phyloP scores from a whole-genome alignment of 2,888 invertebrate genomes.

The Hoplodrina blanda region DNA sequence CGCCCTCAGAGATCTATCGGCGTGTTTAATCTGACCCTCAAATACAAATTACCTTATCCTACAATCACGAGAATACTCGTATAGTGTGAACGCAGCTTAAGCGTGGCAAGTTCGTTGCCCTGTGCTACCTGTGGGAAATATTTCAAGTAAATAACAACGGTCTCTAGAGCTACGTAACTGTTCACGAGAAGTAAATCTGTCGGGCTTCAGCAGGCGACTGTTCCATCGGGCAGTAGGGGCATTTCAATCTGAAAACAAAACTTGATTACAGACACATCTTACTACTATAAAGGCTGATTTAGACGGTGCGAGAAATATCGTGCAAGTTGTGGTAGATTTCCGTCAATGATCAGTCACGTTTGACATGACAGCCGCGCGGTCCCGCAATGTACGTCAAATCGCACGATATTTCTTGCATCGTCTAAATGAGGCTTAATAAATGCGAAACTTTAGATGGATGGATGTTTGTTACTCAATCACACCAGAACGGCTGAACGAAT shows the following conservation, averaged over 20 bases:
- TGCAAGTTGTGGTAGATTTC: too few species aligned
- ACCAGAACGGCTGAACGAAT: too few species aligned
- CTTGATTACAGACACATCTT: too few species aligned
- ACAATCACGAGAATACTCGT: not conserved
- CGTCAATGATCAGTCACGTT: too few species aligned
- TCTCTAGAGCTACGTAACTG: constrained; percentile 22
- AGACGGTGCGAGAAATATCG: too few species aligned
- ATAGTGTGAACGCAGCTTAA: constrained; percentile 23
- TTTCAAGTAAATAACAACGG: constrained; percentile 51
- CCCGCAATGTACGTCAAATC: too few species aligned
- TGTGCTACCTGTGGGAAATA: constrained; percentile 42
- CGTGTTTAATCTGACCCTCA: not conserved
- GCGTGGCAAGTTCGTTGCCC: constrained; percentile 45
- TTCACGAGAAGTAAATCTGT: constrained; percentile 96
- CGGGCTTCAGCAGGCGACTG: constrained; percentile 98
- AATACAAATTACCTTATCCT: not conserved
- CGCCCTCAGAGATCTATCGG: not conserved
- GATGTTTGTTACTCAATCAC: too few species aligned
- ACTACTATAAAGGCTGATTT: too few species aligned
- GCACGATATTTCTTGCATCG: too few species aligned
- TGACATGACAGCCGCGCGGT: too few species aligned
- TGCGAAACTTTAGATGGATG: too few species aligned
- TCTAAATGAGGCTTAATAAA: too few species aligned
- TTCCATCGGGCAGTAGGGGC: constrained; percentile 99
- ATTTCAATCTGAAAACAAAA: constrained; percentile 95